phyloP scores from a whole-genome alignment of 2,888 invertebrate genomes.

The Lasioglossum zephyrum region DNA sequence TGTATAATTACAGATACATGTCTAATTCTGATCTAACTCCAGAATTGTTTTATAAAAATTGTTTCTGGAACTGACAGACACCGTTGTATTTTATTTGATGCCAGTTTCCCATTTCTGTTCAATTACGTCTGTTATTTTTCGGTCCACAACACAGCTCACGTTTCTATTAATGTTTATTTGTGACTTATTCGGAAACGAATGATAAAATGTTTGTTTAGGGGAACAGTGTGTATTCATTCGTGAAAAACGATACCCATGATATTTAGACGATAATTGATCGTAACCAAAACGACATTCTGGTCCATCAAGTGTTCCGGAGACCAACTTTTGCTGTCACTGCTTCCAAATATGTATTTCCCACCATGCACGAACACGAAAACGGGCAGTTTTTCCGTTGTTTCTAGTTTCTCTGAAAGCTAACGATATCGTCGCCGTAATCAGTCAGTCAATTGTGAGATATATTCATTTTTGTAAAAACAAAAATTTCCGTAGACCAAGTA shows the following conservation, averaged over 20 bases:
- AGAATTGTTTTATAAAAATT: background rate
- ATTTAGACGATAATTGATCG: constrained; percentile 79
- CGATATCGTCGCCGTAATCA: too few species aligned
- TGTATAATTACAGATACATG: too few species aligned
- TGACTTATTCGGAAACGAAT: too few species aligned
- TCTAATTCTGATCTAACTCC: background rate
- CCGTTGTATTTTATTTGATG: too few species aligned
- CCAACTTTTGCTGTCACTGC: constrained; percentile 69
- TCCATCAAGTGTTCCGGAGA: constrained; percentile 78
- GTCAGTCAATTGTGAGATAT: background rate
- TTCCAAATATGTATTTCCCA: constrained; percentile 71
- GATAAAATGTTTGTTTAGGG: too few species aligned
- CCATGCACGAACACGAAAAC: constrained; percentile 78
- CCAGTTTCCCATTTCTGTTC: too few species aligned
- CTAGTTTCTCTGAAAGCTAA: constrained; percentile 47
- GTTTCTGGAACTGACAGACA: background rate
- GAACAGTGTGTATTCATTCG: background rate
- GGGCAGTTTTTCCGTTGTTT: constrained; percentile 61
- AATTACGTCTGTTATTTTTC: background rate
- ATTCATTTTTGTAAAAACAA: too few species aligned
- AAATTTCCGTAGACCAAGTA: background rate
- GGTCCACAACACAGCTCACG: too few species aligned
- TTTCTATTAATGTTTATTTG: too few species aligned
- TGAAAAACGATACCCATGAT: constrained; percentile 74
- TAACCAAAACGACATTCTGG: constrained; percentile 77